Base-by-base conservation (phyloP, 2,113 vertebrate species). In the Erinaceus europaeus region DNA sequence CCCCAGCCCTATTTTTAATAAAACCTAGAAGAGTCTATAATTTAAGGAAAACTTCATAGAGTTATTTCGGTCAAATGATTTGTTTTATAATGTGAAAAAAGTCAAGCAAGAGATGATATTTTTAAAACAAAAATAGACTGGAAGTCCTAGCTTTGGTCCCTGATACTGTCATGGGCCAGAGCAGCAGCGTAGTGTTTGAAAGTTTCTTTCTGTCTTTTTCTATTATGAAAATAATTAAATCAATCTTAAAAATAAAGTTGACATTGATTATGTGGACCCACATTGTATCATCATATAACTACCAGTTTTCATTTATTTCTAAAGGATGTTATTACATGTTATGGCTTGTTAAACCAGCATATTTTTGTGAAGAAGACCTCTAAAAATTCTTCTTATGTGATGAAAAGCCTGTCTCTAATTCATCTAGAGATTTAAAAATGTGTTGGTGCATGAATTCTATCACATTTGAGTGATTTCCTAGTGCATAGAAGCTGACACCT, bases 1-100 rank as follows among this genome's bases (percentile, higher is more conserved):
- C n/a, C n/a, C n/a, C n/a, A n/a, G n/a, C n/a, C n/a, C n/a, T n/a
- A 9, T n/a, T 86, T 71, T 71, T 27, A 89, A 59, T 42, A 78
- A 77, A 36, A 44, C 5, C 14, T 12, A 1, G 5, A 2, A 14
- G 25, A 14, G 25, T 29, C 84, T n/a, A 46, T 80, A 5, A 68
- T 55, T 69, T 67, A 69, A 88, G 48, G 29, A 10, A 69, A 52
- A 0, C 4, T 68, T 73, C 55, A 44, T 3, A 61, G 7, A 17
- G 64, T 38, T 57, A 57, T 74, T 85, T 88, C 85, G 27, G 6
- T 36, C 48, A 92, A 87, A 77, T 34, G 20, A 6, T 61, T 75
- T 9, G 25, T 32, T 78, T 89, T 87, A 27, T 29, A 42, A 34
- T 57, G 34, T 32, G 8, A 42, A 46, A 77, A 57, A 57, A 82